Evolutionary conservation across 2,797 vertebrate genomes (phyloP), one percentile per base, ranked within the genome.

Genomic region (Falco peregrinus): DNA sequence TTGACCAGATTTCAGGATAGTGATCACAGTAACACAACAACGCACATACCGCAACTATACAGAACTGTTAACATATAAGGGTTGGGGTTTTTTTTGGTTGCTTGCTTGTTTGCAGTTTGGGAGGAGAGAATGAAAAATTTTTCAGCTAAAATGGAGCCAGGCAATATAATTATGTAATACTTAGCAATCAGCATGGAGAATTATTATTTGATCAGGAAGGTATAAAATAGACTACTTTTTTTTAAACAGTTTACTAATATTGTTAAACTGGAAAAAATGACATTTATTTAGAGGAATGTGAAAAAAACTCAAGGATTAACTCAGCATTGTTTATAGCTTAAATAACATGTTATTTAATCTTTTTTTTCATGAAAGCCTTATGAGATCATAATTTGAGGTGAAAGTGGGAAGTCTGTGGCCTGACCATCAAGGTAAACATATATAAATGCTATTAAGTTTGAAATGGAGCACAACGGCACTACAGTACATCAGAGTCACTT

Each of bases 201-300:
- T 77, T 90, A 80, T 89, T 95, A 97, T 96, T 95, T 95, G 94
- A 96, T 96, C 94, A 92, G 93, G 93, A 96, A 97, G 91, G 78
- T 95, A 95, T 73, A 96, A 94, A 96, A 95, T 61, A 70, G 91
- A 53, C 77, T 88, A 69, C 29, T 91, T 86, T 76, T 78, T 93
- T 82, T 64, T 45, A 96, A 77, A 93, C 15, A 68, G 78, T 89
- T 95, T 83, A 95, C 88, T 96, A 92, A 95, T 68, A 88, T 79
- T 35, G 90, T 94, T 97, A 94, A 96, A 94, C 45, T 80, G 64
- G 33, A 93, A 93, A 53, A 74, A 89, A 94, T 87, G 1, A 87
- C 90, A 92, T 96, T 96, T 95, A 95, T 95, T 94, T 85, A 93
- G 86, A 95, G 78, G 64, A 96, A 90, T 59, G 43, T 45, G 24